Conservation (phyloP, 2,888 invertebrate species). For the Noctuana brunneofusca region DNA sequence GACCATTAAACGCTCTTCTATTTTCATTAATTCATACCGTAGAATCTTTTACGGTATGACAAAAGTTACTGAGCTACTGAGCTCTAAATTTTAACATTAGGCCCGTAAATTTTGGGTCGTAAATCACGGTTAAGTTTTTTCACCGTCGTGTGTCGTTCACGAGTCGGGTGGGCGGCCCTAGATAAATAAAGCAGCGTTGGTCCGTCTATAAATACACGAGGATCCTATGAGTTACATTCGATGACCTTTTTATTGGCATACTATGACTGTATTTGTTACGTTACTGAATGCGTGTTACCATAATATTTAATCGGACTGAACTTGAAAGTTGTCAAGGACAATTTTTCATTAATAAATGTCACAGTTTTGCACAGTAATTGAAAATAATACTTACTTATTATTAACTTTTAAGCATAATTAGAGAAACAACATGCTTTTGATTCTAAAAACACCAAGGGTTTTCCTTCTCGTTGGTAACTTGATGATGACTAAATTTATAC, state of each 20-base stretch:
- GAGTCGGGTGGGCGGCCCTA: slow-evolving; percentile 53
- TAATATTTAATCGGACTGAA: slow-evolving; percentile 13
- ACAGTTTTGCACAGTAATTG: not conserved
- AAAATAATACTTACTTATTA: not conserved
- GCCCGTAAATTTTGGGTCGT: slow-evolving; percentile 17
- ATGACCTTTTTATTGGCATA: slow-evolving; percentile 64
- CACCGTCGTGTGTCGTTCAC: slow-evolving; percentile 23
- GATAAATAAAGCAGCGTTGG: slow-evolving; percentile 70
- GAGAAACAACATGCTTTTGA: too few species aligned
- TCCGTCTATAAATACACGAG: slow-evolving; percentile 68
- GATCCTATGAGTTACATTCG: slow-evolving; percentile 58
- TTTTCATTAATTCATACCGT: not conserved
- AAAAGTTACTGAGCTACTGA: slow-evolving; percentile 6
- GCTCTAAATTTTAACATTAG: slow-evolving; percentile 7
- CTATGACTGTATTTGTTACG: too few species aligned
- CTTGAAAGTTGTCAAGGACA: slow-evolving; percentile 1
- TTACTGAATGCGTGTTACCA: slow-evolving; percentile 21
- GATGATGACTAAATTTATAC: too few species aligned
- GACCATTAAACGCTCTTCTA: not conserved
- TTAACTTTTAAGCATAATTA: too few species aligned
- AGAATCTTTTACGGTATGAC: not conserved
- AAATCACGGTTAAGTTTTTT: slow-evolving; percentile 30
- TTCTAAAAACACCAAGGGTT: too few species aligned
- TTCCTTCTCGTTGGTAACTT: too few species aligned
- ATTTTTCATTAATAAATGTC: not conserved